Evolutionary conservation across 1,140 invertebrate species (phyloP).

Genomic region (Vollenhovia emeryi): DNA sequence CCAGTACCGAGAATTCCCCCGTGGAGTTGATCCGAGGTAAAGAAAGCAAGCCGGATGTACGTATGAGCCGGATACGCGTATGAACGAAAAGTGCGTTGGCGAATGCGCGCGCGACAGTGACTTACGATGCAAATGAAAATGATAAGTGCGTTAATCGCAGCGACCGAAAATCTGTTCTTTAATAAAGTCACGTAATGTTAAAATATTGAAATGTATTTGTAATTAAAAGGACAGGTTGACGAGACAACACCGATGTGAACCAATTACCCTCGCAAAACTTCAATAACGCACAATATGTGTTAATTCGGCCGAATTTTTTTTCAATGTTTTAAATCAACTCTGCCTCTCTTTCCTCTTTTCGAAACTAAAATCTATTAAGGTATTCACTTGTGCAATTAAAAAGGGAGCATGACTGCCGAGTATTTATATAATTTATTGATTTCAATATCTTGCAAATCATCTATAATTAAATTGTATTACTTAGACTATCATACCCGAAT

Average conservation of each 20-base stretch:
- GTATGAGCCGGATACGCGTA: background rate
- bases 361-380: background rate
- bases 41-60: conserved; percentile 48
- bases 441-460: background rate
- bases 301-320: too few species aligned
- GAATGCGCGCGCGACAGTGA: background rate
- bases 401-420: background rate
- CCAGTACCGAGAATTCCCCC: conserved; percentile 65
- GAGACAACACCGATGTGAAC: background rate
- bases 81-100: background rate
- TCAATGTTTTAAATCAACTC: background rate
- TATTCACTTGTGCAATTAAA: background rate
- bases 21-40: conserved; percentile 19
- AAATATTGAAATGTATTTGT: background rate
- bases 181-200: background rate
- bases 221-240: background rate
- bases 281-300: background rate
- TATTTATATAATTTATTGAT: background rate
- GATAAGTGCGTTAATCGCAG: background rate
- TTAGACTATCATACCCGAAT: background rate
- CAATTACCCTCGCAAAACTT: background rate
- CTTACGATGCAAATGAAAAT: background rate
- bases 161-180: background rate
- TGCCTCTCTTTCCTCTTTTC: background rate
- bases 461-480: background rate